Evolutionary conservation across 2,113 vertebrate genomes (phyloP).

Genomic region (Xiphophorus maculatus): DNA sequence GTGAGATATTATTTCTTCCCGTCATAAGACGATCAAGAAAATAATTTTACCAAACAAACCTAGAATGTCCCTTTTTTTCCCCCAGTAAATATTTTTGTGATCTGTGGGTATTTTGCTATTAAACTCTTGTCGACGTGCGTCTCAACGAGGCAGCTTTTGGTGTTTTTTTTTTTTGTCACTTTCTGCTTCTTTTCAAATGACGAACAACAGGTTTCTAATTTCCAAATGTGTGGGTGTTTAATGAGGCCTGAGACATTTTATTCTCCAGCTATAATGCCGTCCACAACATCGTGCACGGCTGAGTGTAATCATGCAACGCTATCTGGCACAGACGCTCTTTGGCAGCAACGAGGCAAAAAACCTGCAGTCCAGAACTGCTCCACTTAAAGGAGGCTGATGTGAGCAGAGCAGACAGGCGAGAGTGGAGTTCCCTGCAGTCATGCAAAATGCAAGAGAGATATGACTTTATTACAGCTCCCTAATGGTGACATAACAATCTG

Average conservation of each 20-base stretch:
- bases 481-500: conserved; percentile 84
- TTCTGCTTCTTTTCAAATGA: conserved; percentile 14
- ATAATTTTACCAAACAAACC: neutral
- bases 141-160: neutral
- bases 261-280: conserved; percentile 65
- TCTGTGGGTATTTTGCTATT: neutral
- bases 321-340: conserved; percentile 73
- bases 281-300: conserved; percentile 61
- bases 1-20: neutral
- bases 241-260: conserved; percentile 73
- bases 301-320: conserved; percentile 68
- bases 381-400: conserved; percentile 88
- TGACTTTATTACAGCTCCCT: conserved; percentile 82
- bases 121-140: neutral
- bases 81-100: neutral
- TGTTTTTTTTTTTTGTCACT: neutral
- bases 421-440: conserved; percentile 89
- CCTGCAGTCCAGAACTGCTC: conserved; percentile 86
- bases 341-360: conserved; percentile 83
- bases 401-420: conserved; percentile 91
- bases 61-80: too few relatives aligned
- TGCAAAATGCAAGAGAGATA: conserved; percentile 91
- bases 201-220: conserved; percentile 72
- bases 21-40: neutral
- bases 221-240: conserved; percentile 67